These are phyloP conservation scores for Oriolus oriolus DNA, from an alignment of 2,113 vertebrate genomes.

Conservation along the genomic window DNA sequence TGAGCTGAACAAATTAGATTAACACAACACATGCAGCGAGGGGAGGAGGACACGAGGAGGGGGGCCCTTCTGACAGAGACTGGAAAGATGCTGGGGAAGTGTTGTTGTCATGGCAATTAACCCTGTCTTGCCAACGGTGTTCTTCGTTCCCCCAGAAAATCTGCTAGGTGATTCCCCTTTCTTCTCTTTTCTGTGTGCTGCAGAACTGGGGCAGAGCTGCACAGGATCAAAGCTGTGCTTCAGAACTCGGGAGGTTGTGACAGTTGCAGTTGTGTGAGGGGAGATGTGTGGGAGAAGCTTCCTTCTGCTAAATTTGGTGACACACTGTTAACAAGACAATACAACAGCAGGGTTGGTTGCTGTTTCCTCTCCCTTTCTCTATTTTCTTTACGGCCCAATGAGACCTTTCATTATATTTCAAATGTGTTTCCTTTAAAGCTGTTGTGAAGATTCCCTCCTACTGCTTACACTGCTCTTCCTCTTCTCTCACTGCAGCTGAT, in stretches of 20 bases:
- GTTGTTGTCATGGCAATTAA: constrained; percentile 55
- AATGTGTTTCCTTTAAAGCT: constrained; percentile 41
- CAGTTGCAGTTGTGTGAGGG: neutral
- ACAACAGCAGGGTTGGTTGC: constrained; percentile 27
- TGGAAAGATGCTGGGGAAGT: constrained; percentile 7
- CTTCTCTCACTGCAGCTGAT: constrained; percentile 12
- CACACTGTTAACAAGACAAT: constrained; percentile 54
- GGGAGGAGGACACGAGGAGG: neutral
- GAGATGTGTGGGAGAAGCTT: constrained; percentile 32
- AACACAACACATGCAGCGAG: constrained; percentile 54
- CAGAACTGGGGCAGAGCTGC: constrained; percentile 15
- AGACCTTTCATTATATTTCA: constrained; percentile 54
- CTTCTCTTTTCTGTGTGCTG: neutral
- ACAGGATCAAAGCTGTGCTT: neutral
- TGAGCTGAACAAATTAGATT: constrained; percentile 71
- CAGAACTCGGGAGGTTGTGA: neutral
- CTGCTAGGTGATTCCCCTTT: constrained; percentile 1
- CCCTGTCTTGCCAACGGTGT: neutral
- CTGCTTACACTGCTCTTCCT: constrained; percentile 35
- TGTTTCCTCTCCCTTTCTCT: neutral
- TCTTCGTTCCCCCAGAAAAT: neutral
- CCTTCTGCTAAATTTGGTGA: constrained; percentile 44
- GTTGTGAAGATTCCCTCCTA: constrained; percentile 49
- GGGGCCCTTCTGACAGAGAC: neutral
- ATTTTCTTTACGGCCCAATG: neutral